Evolutionary conservation across 2,888 invertebrate species (phyloP).

Genomic region (Operophtera brumata): DNA sequence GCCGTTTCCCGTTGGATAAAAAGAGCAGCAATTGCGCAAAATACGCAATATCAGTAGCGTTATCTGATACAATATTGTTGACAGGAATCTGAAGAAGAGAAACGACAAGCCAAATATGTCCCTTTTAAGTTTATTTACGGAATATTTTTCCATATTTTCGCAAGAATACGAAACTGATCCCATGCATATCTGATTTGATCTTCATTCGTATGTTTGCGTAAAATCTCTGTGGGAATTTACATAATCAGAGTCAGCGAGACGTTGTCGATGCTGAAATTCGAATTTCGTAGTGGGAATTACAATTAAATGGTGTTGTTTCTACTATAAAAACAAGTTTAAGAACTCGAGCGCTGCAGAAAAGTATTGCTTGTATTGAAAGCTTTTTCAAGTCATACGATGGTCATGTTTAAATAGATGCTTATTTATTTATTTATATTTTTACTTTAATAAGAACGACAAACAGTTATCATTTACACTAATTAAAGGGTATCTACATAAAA

Average conservation of each 20-base stretch:
- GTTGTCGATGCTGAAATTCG: constrained; percentile 54
- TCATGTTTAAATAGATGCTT: too few species aligned
- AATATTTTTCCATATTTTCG: constrained; percentile 60
- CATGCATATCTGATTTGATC: constrained; percentile 74
- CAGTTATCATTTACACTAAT: too few species aligned
- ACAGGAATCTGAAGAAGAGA: constrained; percentile 25
- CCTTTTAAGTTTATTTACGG: constrained; percentile 59
- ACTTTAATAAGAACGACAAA: too few species aligned
- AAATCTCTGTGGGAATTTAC: constrained; percentile 69
- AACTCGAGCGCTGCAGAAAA: not conserved
- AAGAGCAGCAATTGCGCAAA: constrained; percentile 19
- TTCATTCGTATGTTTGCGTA: constrained; percentile 72
- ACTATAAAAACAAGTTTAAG: not conserved
- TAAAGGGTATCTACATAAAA: too few species aligned
- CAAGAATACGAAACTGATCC: constrained; percentile 68
- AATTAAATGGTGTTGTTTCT: constrained; percentile 19
- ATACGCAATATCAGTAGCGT: constrained; percentile 20
- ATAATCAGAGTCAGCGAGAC: constrained; percentile 72
- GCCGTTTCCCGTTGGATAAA: constrained; percentile 3
- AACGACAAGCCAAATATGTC: constrained; percentile 35
- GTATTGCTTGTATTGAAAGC: not conserved
- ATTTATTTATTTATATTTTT: too few species aligned
- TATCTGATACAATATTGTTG: constrained; percentile 25
- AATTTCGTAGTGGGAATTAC: constrained; percentile 44
- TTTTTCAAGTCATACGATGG: not conserved